Evolutionary conservation across 2,797 vertebrate species (phyloP), one percentile per base, ranked within the genome.

Genomic region (Hipposideros larvatus): DNA sequence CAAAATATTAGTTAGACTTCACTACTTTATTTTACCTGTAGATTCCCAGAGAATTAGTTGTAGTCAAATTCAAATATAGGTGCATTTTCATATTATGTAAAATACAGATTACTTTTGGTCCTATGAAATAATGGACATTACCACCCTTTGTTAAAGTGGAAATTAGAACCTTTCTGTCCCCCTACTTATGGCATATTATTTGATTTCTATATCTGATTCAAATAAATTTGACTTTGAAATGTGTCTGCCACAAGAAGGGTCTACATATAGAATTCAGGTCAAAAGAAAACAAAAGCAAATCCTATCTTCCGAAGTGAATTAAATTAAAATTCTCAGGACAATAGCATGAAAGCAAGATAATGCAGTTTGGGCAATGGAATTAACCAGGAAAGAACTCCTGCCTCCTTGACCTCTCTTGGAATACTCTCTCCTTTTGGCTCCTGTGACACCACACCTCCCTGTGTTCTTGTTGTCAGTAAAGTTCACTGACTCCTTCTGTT

Each of bases 151-250:
- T 65, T 92, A 88, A 57, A 91, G 65, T 41, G 79, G 41, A 84
- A 92, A 88, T 91, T 71, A 73, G 48, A 7, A 61, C 11, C 26
- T 94, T 94, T 95, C 85, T 75, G 86, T 34, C 11, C 4, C 14
- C 59, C 7, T 77, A 46, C 46, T 48, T 51, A 57, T 70, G 57
- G 83, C 65, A 51, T 92, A 37, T 90, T 93, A 93, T 96, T 92
- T 86, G 75, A 94, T 96, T 97, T 97, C 86, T 90, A 89, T 57
- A 86, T 91, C 48, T 71, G 53, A 95, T 82, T 95, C 80, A 91
- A 94, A 79, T 87, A 93, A 84, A 96, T 96, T 94, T 96, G 91
- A 97, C 78, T 95, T 95, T 94, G 82, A 96, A 97, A 95, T 96
- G 24, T 43, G 9, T 88, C 91, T 92, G 68, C n/a, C 34, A 71